Evolutionary conservation across 2,797 vertebrate species (phyloP), one percentile per base, ranked within the genome.

Genomic region (Sphenopsis melanotis): DNA sequence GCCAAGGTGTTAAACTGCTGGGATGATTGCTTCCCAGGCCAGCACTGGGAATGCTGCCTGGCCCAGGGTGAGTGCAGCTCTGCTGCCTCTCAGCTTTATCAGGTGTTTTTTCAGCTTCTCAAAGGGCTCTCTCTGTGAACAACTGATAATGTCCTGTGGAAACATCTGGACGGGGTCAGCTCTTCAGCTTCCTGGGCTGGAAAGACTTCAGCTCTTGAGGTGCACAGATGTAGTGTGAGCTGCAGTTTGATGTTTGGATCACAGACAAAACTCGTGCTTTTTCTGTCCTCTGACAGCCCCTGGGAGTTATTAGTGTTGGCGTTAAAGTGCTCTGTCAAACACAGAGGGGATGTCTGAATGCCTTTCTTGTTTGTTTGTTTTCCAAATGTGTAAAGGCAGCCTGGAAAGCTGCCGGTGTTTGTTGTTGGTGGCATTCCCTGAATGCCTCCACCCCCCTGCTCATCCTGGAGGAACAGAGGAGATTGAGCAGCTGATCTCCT

Each of bases 171-270:
- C 34, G 19, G 84, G 44, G 72, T 32, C 57, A 90, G 63, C 47
- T 89, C 87, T 91, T 70, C 80, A 56, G 94, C 89, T 96, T 94
- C 93, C 93, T 88, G 74, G 32, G 20, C 87, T 41, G 65, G 94
- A 91, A 94, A 80, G 66, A 4, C 78, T 84, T 95, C 23, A 79
- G 87, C 72, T 72, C 32, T 56, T 46, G 89, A 93, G 91, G 69
- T 76, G 57, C 80, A 59, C 94, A 94, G 85, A 94, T 96, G 83
- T 6, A 74, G 92, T 12, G 66, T 70, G 87, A 87, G 90, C 89
- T 84, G 69, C 66, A 87, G 89, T 95, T 93, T 96, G 89, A 95
- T 96, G 87, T 91, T 95, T 34, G 93, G 87, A 66, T 84, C 76
- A 82, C 39, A 88, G 85, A 44, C 72, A 76, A 50, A 86, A 78